Conservation (phyloP, 2,797 vertebrate genomes). For the Prionace glauca region DNA sequence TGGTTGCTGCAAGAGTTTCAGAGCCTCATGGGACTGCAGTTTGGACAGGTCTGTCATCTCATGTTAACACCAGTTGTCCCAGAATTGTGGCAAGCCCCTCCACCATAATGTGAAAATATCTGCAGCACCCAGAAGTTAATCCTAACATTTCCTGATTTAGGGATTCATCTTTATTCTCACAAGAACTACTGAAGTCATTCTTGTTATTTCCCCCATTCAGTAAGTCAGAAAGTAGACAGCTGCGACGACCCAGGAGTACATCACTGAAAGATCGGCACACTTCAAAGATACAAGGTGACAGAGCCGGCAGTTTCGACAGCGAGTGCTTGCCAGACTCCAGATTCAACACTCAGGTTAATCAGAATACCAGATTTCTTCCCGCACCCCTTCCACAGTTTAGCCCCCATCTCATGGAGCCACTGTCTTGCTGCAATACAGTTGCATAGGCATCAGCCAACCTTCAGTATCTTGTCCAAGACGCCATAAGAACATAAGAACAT, state of each 20-base stretch:
- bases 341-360: constrained; percentile 57
- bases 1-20: not conserved
- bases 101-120: not conserved
- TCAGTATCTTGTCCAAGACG: not conserved
- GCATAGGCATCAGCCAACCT: too few species aligned
- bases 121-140: not conserved
- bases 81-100: not conserved
- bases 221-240: constrained; percentile 60
- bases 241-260: constrained; percentile 63
- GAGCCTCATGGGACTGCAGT: not conserved
- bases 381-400: not conserved
- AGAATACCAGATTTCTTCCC: not conserved
- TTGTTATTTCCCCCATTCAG: constrained; percentile 46
- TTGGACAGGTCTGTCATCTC: not conserved
- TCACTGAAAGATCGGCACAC: constrained; percentile 72
- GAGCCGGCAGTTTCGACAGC: constrained; percentile 65
- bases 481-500: too few species aligned
- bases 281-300: constrained; percentile 64
- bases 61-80: not conserved
- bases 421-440: not conserved
- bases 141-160: not conserved
- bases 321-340: constrained; percentile 62
- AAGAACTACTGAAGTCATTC: not conserved
- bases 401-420: not conserved
- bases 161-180: not conserved